These are phyloP conservation scores for Thecocarcelia acutangulata DNA, from an alignment of 2,888 invertebrate genomes.

Conservation along the genomic window DNA sequence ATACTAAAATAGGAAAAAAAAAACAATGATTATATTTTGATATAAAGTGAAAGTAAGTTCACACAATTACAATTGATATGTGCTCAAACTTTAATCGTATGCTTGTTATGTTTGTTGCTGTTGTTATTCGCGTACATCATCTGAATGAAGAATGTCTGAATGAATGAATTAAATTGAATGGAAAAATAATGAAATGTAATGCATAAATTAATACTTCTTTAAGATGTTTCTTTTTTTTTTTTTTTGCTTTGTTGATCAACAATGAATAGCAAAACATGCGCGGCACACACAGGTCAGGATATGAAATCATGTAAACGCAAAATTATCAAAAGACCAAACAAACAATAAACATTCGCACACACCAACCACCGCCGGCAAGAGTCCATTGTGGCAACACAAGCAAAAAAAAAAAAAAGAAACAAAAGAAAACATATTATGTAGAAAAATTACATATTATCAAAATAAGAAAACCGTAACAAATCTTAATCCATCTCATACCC, in stretches of 20 bases:
- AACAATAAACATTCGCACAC: conserved; percentile 7
- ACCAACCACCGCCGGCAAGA: background rate
- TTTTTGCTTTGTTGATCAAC: background rate
- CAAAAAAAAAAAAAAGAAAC: too few relatives aligned
- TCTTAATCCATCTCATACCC: conserved; percentile 45
- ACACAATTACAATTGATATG: conserved; percentile 69
- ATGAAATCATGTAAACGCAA: conserved; percentile 51
- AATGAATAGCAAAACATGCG: conserved; percentile 40
- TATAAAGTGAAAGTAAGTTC: conserved; percentile 69
- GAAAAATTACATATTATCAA: too few relatives aligned
- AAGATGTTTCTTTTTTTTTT: conserved; percentile 35
- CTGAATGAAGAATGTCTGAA: conserved; percentile 53
- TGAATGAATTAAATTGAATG: conserved; percentile 58
- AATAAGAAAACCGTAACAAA: background rate
- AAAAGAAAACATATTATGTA: too few relatives aligned
- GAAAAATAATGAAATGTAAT: conserved; percentile 51
- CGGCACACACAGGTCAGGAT: conserved; percentile 58
- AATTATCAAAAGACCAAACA: conserved; percentile 29
- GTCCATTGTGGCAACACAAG: background rate
- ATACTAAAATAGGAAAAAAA: conserved; percentile 48
- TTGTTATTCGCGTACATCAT: conserved; percentile 45
- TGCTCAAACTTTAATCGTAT: conserved; percentile 17
- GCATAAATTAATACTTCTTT: conserved; percentile 63
- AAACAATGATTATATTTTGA: conserved; percentile 61
- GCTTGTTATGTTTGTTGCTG: conserved; percentile 11